Conservation (phyloP, 2,888 invertebrate genomes). For the Eledone cirrhosa region DNA sequence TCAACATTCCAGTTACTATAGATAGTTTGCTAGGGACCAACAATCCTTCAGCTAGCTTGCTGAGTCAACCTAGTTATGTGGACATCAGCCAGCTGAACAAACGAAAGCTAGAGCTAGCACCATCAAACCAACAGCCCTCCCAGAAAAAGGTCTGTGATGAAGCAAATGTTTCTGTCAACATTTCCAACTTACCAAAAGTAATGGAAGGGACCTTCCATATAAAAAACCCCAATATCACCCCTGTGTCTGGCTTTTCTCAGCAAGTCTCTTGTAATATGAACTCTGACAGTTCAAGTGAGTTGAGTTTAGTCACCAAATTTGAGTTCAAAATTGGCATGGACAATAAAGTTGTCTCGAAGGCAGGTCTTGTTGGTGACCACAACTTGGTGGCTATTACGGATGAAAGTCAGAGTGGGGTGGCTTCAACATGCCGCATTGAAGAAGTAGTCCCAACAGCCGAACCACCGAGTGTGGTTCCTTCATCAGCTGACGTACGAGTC, state of each 20-base stretch:
- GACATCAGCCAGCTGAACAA: conserved; percentile 16
- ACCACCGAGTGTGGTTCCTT: neutral
- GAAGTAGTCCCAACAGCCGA: neutral
- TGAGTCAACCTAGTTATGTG: conserved; percentile 10
- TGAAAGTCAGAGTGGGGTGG: neutral
- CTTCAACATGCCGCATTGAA: conserved; percentile 10
- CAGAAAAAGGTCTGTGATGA: conserved; percentile 24
- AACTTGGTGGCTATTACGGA: conserved; percentile 10
- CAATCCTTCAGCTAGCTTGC: conserved; percentile 5
- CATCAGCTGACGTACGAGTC: conserved; percentile 15
- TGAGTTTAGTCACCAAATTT: conserved; percentile 22
- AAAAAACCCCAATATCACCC: conserved; percentile 8
- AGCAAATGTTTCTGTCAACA: conserved; percentile 19
- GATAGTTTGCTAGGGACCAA: neutral
- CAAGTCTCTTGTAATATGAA: conserved; percentile 17
- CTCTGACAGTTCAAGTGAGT: conserved; percentile 17
- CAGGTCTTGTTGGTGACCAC: neutral
- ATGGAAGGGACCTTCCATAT: conserved; percentile 26
- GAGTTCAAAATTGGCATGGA: conserved; percentile 24
- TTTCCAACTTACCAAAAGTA: conserved; percentile 24
- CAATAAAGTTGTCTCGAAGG: conserved; percentile 20
- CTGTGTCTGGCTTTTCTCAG: conserved; percentile 23
- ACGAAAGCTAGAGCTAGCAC: neutral
- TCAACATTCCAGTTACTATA: conserved; percentile 19
- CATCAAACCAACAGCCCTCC: neutral